Evolutionary conservation across 1,140 invertebrate genomes (phyloP).

Genomic region (Drosophila rufa): DNA sequence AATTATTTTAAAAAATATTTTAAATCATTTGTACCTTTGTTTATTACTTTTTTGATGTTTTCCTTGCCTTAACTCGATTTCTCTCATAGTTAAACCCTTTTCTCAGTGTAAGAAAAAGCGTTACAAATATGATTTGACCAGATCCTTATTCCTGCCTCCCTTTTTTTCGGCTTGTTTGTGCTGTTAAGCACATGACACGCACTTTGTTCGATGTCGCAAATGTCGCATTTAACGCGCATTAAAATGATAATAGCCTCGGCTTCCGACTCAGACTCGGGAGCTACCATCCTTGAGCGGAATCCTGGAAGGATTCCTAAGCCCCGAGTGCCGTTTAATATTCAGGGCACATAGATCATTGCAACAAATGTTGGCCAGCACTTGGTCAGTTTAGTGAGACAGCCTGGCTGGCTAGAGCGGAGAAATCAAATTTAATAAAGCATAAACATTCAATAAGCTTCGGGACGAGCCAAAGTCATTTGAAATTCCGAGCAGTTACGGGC

Average conservation of each 20-base stretch:
- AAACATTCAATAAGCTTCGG: conserved; percentile 81
- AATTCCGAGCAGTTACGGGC: conserved; percentile 73
- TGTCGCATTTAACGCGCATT: conserved; percentile 84
- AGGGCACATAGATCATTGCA: conserved; percentile 84
- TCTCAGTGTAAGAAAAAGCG: conserved; percentile 47
- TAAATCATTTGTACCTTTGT: background rate
- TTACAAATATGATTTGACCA: conserved; percentile 73
- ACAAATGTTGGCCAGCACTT: conserved; percentile 75
- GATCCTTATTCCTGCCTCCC: conserved; percentile 36
- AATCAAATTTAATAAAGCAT: conserved; percentile 84
- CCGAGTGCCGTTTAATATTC: conserved; percentile 75
- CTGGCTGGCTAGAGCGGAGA: conserved; percentile 40
- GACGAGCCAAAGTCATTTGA: conserved; percentile 75
- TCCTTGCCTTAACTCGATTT: background rate
- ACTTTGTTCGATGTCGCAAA: conserved; percentile 79
- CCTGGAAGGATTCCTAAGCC: conserved; percentile 20
- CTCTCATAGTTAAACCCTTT: background rate
- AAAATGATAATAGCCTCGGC: conserved; percentile 78
- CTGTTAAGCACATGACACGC: conserved; percentile 76
- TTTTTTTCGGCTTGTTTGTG: conserved; percentile 49
- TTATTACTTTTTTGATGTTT: background rate
- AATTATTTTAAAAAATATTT: too few relatives aligned
- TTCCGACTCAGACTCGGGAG: background rate
- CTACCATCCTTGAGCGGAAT: conserved; percentile 5
- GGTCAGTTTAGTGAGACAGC: conserved; percentile 28